Evolutionary conservation across 1,140 invertebrate species (phyloP).

Genomic region (Bombus terrestris): DNA sequence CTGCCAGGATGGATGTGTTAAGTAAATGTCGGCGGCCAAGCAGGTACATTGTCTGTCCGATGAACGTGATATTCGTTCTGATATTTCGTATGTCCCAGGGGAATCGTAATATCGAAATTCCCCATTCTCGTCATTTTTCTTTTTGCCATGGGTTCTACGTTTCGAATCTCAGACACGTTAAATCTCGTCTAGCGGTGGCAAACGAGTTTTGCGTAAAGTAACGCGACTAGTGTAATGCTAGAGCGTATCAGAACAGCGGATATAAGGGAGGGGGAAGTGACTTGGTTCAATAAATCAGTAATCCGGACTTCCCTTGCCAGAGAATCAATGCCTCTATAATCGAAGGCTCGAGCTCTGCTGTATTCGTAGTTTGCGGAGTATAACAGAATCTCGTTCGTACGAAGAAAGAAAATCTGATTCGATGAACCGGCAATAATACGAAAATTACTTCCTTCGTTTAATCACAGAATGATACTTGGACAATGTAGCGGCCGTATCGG

Average conservation of each 20-base stretch:
- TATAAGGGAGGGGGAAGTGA: background rate
- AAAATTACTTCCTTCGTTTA: background rate
- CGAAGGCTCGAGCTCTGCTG: background rate
- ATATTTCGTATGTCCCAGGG: background rate
- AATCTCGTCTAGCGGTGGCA: background rate
- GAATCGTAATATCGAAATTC: background rate
- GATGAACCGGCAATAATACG: background rate
- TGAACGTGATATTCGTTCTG: background rate
- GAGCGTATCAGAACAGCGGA: background rate
- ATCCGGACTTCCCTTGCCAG: slow-evolving; percentile 1
- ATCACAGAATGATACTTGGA: background rate
- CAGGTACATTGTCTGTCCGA: background rate
- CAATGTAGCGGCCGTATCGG: background rate
- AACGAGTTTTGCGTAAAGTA: background rate
- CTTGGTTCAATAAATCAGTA: slow-evolving; percentile 22
- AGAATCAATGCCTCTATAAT: background rate
- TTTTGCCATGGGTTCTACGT: background rate
- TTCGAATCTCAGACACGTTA: background rate
- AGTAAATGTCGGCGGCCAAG: background rate
- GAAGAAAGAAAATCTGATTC: background rate
- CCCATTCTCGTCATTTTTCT: background rate
- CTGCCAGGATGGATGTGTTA: background rate
- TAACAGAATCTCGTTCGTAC: background rate
- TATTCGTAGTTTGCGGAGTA: background rate
- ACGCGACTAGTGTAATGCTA: background rate